Conservation (phyloP, 2,113 vertebrate species). For the Hippopotamus amphibius region DNA sequence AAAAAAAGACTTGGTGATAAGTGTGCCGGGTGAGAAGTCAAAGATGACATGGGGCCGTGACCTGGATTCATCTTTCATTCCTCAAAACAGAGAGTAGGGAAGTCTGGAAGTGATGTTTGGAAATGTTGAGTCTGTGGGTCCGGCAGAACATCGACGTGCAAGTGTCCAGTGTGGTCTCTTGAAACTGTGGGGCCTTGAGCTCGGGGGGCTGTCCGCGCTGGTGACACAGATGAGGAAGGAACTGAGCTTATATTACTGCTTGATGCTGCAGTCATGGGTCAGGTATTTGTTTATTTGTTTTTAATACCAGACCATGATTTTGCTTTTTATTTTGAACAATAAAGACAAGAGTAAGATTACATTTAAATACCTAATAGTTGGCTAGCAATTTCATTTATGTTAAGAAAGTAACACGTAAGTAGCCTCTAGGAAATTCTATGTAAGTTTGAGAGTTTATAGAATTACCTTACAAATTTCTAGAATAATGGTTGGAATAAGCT, state of each 20-base stretch:
- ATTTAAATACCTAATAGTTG: neutral
- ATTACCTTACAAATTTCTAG: neutral
- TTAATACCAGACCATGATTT: neutral
- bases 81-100: neutral
- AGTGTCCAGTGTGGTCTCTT: neutral
- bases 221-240: neutral
- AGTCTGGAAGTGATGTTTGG: neutral
- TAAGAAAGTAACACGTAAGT: neutral
- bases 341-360: conserved; percentile 9
- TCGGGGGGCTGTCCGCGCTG: neutral
- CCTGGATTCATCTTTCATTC: neutral
- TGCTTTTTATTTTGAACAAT: conserved; percentile 27
- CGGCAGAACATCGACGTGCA: neutral
- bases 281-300: neutral
- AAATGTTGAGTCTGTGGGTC: neutral
- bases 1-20: neutral
- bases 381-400: neutral
- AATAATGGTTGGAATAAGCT: neutral
- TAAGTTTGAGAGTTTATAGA: conserved; percentile 10
- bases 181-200: neutral
- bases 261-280: neutral
- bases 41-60: neutral
- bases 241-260: neutral
- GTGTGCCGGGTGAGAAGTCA: neutral
- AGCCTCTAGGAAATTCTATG: neutral